phyloP scores from a whole-genome alignment of 2,797 vertebrate species.

The Podargus strigoides region DNA sequence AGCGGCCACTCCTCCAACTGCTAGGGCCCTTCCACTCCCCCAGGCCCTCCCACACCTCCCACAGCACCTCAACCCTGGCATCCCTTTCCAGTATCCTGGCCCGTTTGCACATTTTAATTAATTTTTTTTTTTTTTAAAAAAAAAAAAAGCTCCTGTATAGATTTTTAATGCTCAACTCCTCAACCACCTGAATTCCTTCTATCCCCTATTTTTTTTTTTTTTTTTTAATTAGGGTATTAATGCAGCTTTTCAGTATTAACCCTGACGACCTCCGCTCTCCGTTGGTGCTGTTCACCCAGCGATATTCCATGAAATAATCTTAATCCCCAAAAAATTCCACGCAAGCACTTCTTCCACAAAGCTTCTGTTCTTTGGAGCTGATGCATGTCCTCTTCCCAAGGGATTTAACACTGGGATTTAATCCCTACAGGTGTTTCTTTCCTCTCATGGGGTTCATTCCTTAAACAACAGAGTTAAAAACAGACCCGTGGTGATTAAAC shows the following conservation, averaged over 20 bases:
- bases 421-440: no score
- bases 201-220: no score
- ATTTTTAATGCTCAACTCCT: conserved; percentile 46
- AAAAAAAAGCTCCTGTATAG: no score
- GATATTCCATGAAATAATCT: background rate
- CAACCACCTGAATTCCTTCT: background rate
- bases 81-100: background rate
- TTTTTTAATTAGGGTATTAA: background rate
- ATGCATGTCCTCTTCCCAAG: no score
- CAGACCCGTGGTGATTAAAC: no score
- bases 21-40: background rate
- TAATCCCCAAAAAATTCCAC: no score
- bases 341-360: background rate
- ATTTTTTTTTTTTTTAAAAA: background rate
- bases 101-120: conserved; percentile 47
- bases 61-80: no score
- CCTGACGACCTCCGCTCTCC: background rate
- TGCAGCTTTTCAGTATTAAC: background rate
- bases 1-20: conserved; percentile 81
- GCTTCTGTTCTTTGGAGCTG: background rate
- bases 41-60: no score
- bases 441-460: no score
- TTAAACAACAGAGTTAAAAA: no score
- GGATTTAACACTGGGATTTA: no score
- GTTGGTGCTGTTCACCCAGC: background rate